Percentiles rank a stretch among this genome's conserved stretches.
Conservation (phyloP, 2,797 vertebrate species). For the Anabas testudineus region DNA sequence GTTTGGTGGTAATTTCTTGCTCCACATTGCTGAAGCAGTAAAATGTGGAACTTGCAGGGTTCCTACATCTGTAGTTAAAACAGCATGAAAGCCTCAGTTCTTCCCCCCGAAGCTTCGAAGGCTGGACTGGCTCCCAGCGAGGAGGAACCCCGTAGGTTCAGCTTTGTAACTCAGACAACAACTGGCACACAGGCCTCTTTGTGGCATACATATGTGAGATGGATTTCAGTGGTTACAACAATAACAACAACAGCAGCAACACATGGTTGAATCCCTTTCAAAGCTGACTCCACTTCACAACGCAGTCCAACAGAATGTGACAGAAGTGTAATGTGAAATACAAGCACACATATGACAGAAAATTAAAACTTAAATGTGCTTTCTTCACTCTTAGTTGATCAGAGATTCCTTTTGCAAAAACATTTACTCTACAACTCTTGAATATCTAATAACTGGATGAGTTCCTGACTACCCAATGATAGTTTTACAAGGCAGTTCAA, state of each 20-base stretch:
- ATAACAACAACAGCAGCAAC: conserved; percentile 42
- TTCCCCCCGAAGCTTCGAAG: conserved; percentile 45
- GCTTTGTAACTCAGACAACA: conserved; percentile 49
- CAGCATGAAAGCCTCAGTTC: conserved; percentile 53
- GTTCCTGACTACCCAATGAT: conserved; percentile 13
- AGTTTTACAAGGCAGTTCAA: conserved; percentile 55
- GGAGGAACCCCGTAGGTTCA: conserved; percentile 47
- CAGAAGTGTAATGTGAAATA: conserved; percentile 16
- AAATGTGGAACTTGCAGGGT: conserved; percentile 51
- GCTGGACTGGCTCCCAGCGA: conserved; percentile 33
- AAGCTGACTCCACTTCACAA: conserved; percentile 43
- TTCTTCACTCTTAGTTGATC: conserved; percentile 11
- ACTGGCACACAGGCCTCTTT: conserved; percentile 60
- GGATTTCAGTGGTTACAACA: conserved; percentile 42
- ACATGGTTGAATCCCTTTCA: conserved; percentile 49
- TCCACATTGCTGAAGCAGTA: conserved; percentile 27
- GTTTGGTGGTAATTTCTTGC: conserved; percentile 19
- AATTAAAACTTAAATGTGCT: conserved; percentile 1
- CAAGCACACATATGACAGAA: conserved; percentile 2
- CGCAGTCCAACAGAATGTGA: neutral
- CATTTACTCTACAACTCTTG: conserved; percentile 28
- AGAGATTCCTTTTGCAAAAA: conserved; percentile 10
- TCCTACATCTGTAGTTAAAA: conserved; percentile 64
- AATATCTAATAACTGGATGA: conserved; percentile 17
- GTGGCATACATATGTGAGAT: conserved; percentile 49